Percentiles rank a stretch among this genome's conserved stretches.
Conservation (phyloP, 1,140 invertebrate species). For the Ceratoteleas bidentatus region DNA sequence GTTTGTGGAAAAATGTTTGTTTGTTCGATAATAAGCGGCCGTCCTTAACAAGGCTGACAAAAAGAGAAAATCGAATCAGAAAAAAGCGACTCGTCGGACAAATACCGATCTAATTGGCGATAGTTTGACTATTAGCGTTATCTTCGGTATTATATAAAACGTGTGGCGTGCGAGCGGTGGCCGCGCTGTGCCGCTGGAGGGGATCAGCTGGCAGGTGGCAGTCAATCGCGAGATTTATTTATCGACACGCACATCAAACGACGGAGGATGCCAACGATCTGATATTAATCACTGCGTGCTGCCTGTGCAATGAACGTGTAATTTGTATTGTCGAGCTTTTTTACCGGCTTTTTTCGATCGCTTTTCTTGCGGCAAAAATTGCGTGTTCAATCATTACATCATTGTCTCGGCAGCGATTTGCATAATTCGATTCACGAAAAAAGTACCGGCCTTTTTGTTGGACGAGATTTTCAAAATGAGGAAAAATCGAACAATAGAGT, state of each 20-base stretch:
- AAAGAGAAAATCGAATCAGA: neutral
- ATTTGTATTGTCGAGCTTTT: slow-evolving; percentile 54
- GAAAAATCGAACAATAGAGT: no score
- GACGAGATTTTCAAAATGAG: no score
- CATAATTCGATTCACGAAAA: neutral
- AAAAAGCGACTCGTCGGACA: slow-evolving; percentile 16
- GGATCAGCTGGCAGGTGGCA: slow-evolving; percentile 71
- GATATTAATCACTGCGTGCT: slow-evolving; percentile 48
- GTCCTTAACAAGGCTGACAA: neutral
- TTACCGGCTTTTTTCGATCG: slow-evolving; percentile 18
- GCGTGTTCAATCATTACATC: slow-evolving; percentile 8
- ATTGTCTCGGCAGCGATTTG: slow-evolving; percentile 19
- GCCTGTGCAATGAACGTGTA: slow-evolving; percentile 45
- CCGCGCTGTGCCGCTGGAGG: slow-evolving; percentile 53
- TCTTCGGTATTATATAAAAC: slow-evolving; percentile 65
- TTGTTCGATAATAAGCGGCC: no score
- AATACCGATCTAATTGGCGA: slow-evolving; percentile 49
- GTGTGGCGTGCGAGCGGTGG: slow-evolving; percentile 50
- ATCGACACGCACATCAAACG: slow-evolving; percentile 60
- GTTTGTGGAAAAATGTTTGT: no score
- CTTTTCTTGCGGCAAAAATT: slow-evolving; percentile 21
- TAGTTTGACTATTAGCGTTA: slow-evolving; percentile 55
- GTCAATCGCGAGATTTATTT: slow-evolving; percentile 74
- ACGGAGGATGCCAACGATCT: slow-evolving; percentile 48
- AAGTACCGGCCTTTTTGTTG: no score